Evolutionary conservation across 2,888 invertebrate species (phyloP), one percentile per base, ranked within the genome.

Genomic region (Macrophya alboannulata): DNA sequence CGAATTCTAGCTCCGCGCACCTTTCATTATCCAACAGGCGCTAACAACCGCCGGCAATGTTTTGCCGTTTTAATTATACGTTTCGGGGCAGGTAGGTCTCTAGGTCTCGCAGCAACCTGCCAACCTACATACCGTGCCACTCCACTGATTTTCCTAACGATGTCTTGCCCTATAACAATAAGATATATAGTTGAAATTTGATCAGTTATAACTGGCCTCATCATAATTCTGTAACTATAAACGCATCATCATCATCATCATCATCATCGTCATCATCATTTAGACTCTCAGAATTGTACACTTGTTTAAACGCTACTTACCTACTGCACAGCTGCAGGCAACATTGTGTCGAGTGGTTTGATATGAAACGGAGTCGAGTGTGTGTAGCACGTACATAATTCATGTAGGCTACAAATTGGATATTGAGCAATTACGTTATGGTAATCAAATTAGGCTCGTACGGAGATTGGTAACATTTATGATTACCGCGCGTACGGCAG

Each of bases 41-140:
- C 59, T 81, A 72, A 85, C 81, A 72, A 83, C 31, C 82, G 25
- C 82, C 76, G 86, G 86, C 86, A 89, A 88, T 88, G 89, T 89
- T 90, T 89, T 87, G 86, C 87, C 86, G 87, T 87, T 87, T 90
- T 89, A 89, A 90, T 90, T 90, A 90, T 87, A 89, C 77, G 37
- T 9, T 51, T 31, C 17, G 6, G 43, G 21, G 40, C 62, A 59
- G 81, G 59, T 81, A 43, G 81, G 81, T 43, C 59, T 81, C 81
- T 43, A 25, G 59, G 81, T 81, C 43, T 40, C 43, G 15, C 40
- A 37, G 55, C 37, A 17, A 12, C 31, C 76, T n/a, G 21, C 21
- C 21, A 51, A 25, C 76, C 76, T 25, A 48, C 48, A 12, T 37
- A 17, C 40, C 71, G 0, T 40, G n/a, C 15, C 37, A 8, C 55